Conservation (phyloP, 2,888 invertebrate genomes). For the Belgica antarctica region DNA sequence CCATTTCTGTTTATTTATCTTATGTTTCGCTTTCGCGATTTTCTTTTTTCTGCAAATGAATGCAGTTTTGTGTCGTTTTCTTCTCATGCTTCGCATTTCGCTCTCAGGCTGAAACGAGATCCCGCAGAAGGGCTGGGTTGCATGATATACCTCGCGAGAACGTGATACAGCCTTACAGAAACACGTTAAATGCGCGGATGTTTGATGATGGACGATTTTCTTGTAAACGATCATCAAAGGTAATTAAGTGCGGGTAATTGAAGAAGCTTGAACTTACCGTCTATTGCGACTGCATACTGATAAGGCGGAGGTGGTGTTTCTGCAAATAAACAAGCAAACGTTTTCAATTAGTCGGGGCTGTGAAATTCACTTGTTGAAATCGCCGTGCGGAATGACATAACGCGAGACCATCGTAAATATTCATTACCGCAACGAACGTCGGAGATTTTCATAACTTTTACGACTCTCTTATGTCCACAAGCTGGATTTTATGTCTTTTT, state of each 20-base stretch:
- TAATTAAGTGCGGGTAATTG: too few relatives aligned
- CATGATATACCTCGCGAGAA: too few relatives aligned
- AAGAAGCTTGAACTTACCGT: slow-evolving; percentile 68
- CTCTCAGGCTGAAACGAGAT: too few relatives aligned
- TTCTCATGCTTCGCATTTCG: too few relatives aligned
- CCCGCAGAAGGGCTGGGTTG: too few relatives aligned
- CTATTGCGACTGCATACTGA: slow-evolving; percentile 71
- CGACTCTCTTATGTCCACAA: slow-evolving; percentile 13
- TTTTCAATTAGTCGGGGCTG: neutral
- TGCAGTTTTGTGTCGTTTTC: too few relatives aligned
- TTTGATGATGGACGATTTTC: too few relatives aligned
- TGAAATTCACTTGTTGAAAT: neutral
- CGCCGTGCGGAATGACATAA: neutral
- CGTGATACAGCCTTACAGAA: too few relatives aligned
- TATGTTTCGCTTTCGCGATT: neutral
- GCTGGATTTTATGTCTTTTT: neutral
- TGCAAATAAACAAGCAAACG: slow-evolving; percentile 58
- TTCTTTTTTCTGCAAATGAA: neutral
- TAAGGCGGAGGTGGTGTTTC: slow-evolving; percentile 82
- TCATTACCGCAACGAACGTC: neutral
- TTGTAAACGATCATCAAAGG: neutral
- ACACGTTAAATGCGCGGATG: too few relatives aligned
- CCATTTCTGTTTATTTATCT: slow-evolving; percentile 17
- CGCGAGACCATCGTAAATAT: neutral
- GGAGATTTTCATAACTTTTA: neutral